Base-by-base conservation (phyloP, 2,888 invertebrate species). In the Agonopterix arenella region DNA sequence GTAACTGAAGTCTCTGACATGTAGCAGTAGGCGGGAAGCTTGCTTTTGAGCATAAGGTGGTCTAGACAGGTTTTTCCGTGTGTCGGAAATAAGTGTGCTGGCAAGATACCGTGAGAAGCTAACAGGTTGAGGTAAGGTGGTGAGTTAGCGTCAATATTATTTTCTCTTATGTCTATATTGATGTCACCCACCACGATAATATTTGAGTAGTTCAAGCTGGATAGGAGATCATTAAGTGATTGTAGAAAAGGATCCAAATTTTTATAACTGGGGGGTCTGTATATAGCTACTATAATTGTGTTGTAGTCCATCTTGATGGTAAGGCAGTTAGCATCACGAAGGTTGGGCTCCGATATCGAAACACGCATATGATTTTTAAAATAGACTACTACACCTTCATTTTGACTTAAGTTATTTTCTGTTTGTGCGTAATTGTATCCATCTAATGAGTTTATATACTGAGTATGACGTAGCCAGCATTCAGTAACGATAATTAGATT, bases 341-440 rank as follows among this genome's bases (percentile, higher is more conserved):
- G 2, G 11, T 18, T 9, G 1, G 56, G 54, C 47, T 62, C 60
- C 18, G 59, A 55, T 11, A 13, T n/a, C 0, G 16, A 8, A 0
- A 52, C 48, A 10, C 42, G 11, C 0, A 61, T 11, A 3, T 47
- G 11, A 5, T 45, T 48, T 9, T 52, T 57, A 11, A 48, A 56
- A 11, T 58, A 62, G 1, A 60, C 47, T 0, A 62, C 56, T 0
- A 62, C 60, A 0, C 61, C 61, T 46, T 65, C 59, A n/a, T 61
- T 62, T 45, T 62, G 62, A 0, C 56, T 52, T 2, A 11, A 46
- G 42, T 60, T 52, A 5, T n/a, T 13, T 0, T 54, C 51, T 0
- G 59, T 55, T n/a, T 16, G 36, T 1, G 38, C 43, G 11, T 44
- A 37, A 8, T 48, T 56, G 11, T 56, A 66, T 2, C 49, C 51